Percentiles rank a stretch among this genome's conserved stretches.
Evolutionary conservation across 2,113 vertebrate genomes (phyloP).

Genomic region (Poicephalus meyeri): DNA sequence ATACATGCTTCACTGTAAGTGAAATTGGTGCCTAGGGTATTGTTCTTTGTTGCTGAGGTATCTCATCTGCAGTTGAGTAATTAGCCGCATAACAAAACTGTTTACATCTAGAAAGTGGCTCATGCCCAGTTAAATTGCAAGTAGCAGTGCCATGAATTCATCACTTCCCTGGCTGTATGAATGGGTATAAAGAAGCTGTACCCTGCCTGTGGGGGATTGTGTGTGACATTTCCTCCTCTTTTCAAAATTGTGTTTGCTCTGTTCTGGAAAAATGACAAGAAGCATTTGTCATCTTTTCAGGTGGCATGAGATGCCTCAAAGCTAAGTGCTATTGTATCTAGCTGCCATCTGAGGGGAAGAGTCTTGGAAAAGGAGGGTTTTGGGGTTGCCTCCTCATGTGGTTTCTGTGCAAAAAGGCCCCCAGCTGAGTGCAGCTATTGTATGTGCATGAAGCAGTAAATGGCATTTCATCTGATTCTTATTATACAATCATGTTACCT

Average conservation of each 20-base stretch:
- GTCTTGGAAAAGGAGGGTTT: not conserved
- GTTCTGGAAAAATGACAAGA: not conserved
- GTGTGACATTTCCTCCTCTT: not conserved
- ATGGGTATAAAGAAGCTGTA: not conserved
- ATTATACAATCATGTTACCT: not conserved
- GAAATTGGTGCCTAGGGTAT: not conserved
- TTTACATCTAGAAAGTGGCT: not conserved
- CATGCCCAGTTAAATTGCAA: not conserved
- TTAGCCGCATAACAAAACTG: not conserved
- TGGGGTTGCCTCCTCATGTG: not conserved
- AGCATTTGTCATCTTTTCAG: not conserved
- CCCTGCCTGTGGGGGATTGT: not conserved
- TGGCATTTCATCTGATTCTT: conserved; percentile 22
- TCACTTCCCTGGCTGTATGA: not conserved
- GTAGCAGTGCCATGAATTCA: not conserved
- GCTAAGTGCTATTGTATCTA: not conserved
- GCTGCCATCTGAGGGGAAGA: not conserved
- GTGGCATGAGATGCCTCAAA: not conserved
- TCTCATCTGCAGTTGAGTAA: not conserved
- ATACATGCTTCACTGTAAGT: not conserved
- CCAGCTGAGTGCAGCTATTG: not conserved
- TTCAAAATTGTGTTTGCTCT: not conserved
- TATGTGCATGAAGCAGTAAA: not conserved
- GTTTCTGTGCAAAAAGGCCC: not conserved
- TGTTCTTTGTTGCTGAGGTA: not conserved